A percentile compares a stretch with the other conserved stretches of the same genome.
phyloP scores from a whole-genome alignment of 2,888 invertebrate genomes.

The Graphium colonna region DNA sequence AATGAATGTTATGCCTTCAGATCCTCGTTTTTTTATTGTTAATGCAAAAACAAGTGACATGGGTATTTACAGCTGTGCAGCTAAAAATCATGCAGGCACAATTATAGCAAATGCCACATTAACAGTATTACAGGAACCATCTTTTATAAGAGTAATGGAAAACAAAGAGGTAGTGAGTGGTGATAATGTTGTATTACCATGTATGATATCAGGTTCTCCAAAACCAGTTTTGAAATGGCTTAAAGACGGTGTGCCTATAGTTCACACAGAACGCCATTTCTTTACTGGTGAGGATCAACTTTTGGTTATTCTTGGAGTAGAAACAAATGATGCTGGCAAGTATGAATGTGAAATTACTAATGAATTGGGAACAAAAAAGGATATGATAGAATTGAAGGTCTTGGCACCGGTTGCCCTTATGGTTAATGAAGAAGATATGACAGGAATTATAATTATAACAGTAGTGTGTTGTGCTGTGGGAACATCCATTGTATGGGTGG shows the following conservation, averaged over 20 bases:
- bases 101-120: slow-evolving; percentile 93
- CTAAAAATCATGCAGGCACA: slow-evolving; percentile 92
- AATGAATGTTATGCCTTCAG: slow-evolving; percentile 94
- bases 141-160: slow-evolving; percentile 91
- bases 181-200: slow-evolving; percentile 92
- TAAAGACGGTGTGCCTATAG: slow-evolving; percentile 88
- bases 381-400: slow-evolving; percentile 85
- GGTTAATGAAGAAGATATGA: slow-evolving; percentile 86
- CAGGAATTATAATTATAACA: slow-evolving; percentile 93
- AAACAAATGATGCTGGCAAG: slow-evolving; percentile 87
- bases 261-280: slow-evolving; percentile 89
- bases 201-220: slow-evolving; percentile 92
- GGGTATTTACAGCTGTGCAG: slow-evolving; percentile 96
- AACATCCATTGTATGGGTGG: slow-evolving; percentile 95
- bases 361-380: slow-evolving; percentile 87
- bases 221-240: slow-evolving; percentile 91
- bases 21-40: slow-evolving; percentile 95
- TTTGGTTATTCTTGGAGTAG: slow-evolving; percentile 91
- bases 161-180: slow-evolving; percentile 91
- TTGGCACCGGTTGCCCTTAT: slow-evolving; percentile 80
- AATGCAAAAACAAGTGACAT: slow-evolving; percentile 93
- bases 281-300: slow-evolving; percentile 93
- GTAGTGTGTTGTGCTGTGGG: slow-evolving; percentile 94
- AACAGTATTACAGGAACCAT: slow-evolving; percentile 91
- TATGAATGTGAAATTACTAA: slow-evolving; percentile 96